These are phyloP conservation scores for Diplazon laetatorius DNA, from an alignment of 2,888 invertebrate genomes.

Conservation along the genomic window DNA sequence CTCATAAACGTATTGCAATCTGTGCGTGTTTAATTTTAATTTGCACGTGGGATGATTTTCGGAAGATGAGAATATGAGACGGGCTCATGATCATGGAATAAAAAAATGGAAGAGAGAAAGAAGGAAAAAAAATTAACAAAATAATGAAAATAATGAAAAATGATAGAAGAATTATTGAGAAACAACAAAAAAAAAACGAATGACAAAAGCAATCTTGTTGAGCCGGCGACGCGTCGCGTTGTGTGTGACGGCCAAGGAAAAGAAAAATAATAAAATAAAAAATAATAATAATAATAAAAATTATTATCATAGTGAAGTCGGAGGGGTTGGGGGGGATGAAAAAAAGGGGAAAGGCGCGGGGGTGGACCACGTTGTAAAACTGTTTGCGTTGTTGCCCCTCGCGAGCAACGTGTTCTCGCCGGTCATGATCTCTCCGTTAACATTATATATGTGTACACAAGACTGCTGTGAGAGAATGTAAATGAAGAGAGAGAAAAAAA, in stretches of 20 bases:
- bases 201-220: constrained; percentile 60
- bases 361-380: no score
- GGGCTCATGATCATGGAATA: constrained; percentile 15
- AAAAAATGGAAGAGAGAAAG: constrained; percentile 28
- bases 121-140: constrained; percentile 9
- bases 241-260: constrained; percentile 50
- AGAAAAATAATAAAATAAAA: constrained; percentile 24
- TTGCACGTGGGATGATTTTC: constrained; percentile 45
- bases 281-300: constrained; percentile 11
- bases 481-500: no score
- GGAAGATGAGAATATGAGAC: constrained; percentile 47
- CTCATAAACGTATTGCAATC: constrained; percentile 64
- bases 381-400: no score
- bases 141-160: no score
- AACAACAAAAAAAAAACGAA: constrained; percentile 18
- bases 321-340: no score
- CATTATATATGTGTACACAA: constrained; percentile 72
- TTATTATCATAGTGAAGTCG: no score
- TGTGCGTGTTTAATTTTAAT: constrained; percentile 46
- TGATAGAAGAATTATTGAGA: no score
- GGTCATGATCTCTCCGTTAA: constrained; percentile 64
- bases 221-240: constrained; percentile 47
- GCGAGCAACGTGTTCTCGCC: constrained; percentile 51
- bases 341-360: no score
- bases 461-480: constrained; percentile 77